These are phyloP conservation scores for Euphonia xanthogaster DNA, from an alignment of 2,797 vertebrate species.

Conservation along the genomic window DNA sequence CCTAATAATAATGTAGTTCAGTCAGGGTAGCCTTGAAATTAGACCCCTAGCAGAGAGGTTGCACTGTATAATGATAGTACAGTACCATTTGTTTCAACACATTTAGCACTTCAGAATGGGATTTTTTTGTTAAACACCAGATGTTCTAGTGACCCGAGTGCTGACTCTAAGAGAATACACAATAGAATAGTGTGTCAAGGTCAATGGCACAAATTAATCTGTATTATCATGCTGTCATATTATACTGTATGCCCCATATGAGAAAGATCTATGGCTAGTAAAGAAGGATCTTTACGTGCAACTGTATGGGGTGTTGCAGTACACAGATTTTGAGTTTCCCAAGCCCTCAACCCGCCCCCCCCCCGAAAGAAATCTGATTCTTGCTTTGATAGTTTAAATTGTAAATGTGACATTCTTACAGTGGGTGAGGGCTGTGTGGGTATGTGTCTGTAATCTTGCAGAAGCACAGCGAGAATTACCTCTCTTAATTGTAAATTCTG, in stretches of 20 bases:
- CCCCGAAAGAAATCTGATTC: background rate
- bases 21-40: conserved; percentile 44
- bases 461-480: background rate
- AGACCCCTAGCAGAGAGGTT: conserved; percentile 52
- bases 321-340: background rate
- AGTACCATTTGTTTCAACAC: conserved; percentile 61
- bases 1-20: conserved; percentile 37
- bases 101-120: conserved; percentile 35
- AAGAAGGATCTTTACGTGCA: background rate
- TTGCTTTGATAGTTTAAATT: conserved; percentile 28
- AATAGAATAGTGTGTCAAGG: conserved; percentile 74
- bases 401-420: background rate
- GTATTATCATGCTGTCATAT: conserved; percentile 81
- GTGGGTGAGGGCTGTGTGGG: background rate
- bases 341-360: background rate
- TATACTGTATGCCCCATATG: conserved; percentile 63
- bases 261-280: conserved; percentile 70
- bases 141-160: background rate
- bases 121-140: conserved; percentile 41
- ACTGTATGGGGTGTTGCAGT: background rate
- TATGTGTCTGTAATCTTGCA: background rate
- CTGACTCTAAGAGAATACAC: conserved; percentile 72
- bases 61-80: conserved; percentile 1
- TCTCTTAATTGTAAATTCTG: background rate
- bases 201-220: conserved; percentile 79